phyloP scores from a whole-genome alignment of 2,797 vertebrate species.

The Dendrocincla fuliginosa region DNA sequence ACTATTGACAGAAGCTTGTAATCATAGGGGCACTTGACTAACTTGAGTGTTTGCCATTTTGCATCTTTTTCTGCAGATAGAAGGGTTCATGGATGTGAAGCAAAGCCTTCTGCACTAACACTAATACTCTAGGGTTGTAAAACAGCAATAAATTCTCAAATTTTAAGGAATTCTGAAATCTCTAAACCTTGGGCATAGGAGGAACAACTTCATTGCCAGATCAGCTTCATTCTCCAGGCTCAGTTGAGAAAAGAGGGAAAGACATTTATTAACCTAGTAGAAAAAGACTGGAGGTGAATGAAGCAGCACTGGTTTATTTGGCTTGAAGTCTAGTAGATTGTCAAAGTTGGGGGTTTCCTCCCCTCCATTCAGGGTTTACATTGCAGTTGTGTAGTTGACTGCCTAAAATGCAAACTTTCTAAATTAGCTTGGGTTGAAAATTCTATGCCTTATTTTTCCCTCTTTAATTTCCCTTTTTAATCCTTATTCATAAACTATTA shows the following conservation, averaged over 20 bases:
- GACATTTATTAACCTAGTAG: not conserved
- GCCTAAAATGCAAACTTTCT: not conserved
- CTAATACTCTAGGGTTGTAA: not conserved
- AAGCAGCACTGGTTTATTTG: not conserved
- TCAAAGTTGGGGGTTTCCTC: accelerated
- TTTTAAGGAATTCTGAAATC: not conserved
- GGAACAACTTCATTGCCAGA: not conserved
- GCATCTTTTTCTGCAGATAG: not conserved
- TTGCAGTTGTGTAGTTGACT: not conserved
- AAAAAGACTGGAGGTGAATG: not conserved
- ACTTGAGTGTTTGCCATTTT: not conserved
- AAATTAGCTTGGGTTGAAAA: not conserved
- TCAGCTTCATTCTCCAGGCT: not conserved
- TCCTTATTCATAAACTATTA: not conserved
- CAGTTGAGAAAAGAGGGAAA: not conserved
- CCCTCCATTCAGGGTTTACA: not conserved
- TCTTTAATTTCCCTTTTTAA: not conserved
- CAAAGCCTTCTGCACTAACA: not conserved
- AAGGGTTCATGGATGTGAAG: not conserved
- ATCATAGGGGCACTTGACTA: not conserved
- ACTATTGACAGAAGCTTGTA: not conserved
- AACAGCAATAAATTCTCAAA: not conserved
- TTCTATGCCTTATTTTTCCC: not conserved
- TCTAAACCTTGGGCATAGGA: not conserved
- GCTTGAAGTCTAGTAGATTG: not conserved